A percentile compares a stretch with the other conserved stretches of the same genome.
Evolutionary conservation across 2,797 vertebrate genomes (phyloP).

Genomic region (Ceryle rudis): DNA sequence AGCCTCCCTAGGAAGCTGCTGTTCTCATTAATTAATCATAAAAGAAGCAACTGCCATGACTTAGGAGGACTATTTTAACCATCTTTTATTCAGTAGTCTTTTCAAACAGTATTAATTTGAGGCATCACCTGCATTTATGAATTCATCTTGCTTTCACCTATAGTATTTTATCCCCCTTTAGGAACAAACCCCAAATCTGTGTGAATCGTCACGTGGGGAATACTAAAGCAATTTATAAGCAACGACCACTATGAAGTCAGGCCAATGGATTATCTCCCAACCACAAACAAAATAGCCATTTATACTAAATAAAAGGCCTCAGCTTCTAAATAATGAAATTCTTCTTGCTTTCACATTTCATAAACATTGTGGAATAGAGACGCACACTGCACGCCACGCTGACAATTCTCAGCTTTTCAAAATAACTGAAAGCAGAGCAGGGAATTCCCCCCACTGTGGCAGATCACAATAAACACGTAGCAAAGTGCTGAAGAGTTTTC

Average conservation of each 20-base stretch:
- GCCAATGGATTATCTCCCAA: not conserved
- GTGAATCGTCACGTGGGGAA: not conserved
- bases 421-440: not conserved
- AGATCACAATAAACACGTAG: rapidly evolving
- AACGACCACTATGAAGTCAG: not conserved
- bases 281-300: not conserved
- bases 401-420: not conserved
- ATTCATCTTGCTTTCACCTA: not conserved
- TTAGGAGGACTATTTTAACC: not conserved
- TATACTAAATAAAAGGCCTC: not conserved
- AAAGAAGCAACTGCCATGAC: not conserved
- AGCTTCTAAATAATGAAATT: not conserved
- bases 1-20: not conserved
- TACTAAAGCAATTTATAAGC: not conserved
- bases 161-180: not conserved
- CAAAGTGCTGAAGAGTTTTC: not conserved
- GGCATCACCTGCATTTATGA: not conserved
- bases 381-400: not conserved
- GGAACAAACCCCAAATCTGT: not conserved
- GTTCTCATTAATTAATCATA: constrained; percentile 36
- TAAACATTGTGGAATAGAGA: not conserved
- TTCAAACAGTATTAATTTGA: not conserved
- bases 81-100: not conserved
- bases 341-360: not conserved
- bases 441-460: rapidly evolving